Evolutionary conservation across 1,140 invertebrate species (phyloP), one percentile per base, ranked within the genome.

Genomic region (Cydia amplana): DNA sequence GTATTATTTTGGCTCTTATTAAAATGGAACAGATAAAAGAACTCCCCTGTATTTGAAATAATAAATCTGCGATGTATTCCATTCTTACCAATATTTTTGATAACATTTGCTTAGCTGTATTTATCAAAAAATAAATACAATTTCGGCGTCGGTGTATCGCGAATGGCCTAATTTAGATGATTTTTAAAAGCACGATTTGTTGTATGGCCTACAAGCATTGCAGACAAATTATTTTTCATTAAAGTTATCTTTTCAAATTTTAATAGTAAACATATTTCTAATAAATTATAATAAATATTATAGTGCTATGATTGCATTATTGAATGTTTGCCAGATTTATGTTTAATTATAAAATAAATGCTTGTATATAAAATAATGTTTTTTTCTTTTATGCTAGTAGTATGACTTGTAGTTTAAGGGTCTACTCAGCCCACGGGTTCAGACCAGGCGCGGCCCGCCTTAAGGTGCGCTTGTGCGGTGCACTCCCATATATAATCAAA

Each of bases 321-420:
- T 92, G 86, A 88, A 90, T 89, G 87, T 92, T 90, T 89, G 89
- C 90, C 88, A 89, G 74, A 75, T 90, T 92, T 92, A 85, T 88
- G 88, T 91, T 92, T 88, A 85, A 89, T 87, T 91, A 90, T 87
- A 86, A 87, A 88, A 89, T 91, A 92, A 90, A 92, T 85, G 90
- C 90, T 92, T 92, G 90, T 92, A 92, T 89, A 92, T 91, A 90
- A 75, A 65, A 43, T 73, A 78, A 73, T 65, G 74, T 78, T 78
- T 83, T 83, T 86, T 81, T 81, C 82, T 82, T 79, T 70, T 36
- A 18, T 18, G 16, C 6, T 49, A 40, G 36, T 46, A 16, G 36
- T 12, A 0, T 2, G 4, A 46, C 49, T 28, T 4, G 51, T 75
- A 64, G 51, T 14, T 40, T 40, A 1, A 1, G 7, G 1, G 36